Evolutionary conservation across 2,113 vertebrate species (phyloP), one percentile per base, ranked within the genome.

Genomic region (Phylloscopus trochilus): DNA sequence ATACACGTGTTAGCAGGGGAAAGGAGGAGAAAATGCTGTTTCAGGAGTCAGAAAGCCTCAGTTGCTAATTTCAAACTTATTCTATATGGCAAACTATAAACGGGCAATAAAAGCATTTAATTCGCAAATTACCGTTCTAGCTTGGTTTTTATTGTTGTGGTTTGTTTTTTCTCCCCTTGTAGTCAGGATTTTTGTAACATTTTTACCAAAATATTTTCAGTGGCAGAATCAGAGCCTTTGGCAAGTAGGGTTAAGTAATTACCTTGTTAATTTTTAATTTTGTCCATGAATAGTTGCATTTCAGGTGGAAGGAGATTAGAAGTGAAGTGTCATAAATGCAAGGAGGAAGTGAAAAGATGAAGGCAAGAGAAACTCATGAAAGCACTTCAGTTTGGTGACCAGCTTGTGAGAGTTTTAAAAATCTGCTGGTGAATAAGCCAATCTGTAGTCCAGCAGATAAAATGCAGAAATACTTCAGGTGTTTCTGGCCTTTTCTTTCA

Each of bases 1-100:
- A 76, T 79, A 23, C 7, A 33, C 41, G 13, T 73, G 58, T 87
- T 93, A 85, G 33, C 51, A 82, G 69, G 46, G 23, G 31, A 83
- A 88, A 41, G 33, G 37, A 82, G 64, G 46, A 35, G 58, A 96
- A 92, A 90, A 73, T 85, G 78, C 69, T 83, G 53, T 64, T 96
- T 93, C 87, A 82, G 85, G 87, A 83, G 59, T 67, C 87, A 55
- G 53, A 63, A 67, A 58, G 26, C 33, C n/a, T 79, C 41, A 59
- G 15, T 35, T 91, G 44, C 66, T 77, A 68, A 83, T 75, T 92
- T 53, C 79, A 73, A 60, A 74, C 13, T 86, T 86, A 78, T 85
- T 90, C 58, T 83, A 60, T 81, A 77, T 84, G 58, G 47, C 19
- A 72, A 81, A 52, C 73, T 72, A 44, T 87, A 87, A 85, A 56